A percentile compares a stretch with the other conserved stretches of the same genome.
Evolutionary conservation across 2,797 vertebrate species (phyloP).

Genomic region (Peromyscus nudipes): DNA sequence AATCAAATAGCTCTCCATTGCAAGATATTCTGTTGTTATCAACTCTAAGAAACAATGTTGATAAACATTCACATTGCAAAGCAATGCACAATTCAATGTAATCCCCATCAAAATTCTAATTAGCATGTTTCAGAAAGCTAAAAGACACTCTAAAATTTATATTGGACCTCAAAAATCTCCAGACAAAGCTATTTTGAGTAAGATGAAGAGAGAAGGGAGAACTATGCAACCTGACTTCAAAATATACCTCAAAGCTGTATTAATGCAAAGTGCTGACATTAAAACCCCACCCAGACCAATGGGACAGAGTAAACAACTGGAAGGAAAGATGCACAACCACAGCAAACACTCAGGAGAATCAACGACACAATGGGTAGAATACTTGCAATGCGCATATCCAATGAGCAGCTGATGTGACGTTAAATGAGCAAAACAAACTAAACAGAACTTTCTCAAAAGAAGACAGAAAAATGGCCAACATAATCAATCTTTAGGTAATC

Average conservation of each 20-base stretch:
- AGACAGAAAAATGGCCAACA: not conserved
- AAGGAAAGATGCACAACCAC: not conserved
- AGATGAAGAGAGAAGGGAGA: not conserved
- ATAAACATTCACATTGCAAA: not conserved
- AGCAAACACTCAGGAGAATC: not conserved
- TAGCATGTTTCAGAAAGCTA: not conserved
- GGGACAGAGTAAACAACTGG: not conserved
- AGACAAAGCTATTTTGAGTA: not conserved
- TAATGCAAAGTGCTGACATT: not conserved
- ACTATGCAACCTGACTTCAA: not conserved
- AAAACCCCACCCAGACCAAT: not conserved
- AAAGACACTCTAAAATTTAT: not conserved
- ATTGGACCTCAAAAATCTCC: not conserved
- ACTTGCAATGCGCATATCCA: not conserved
- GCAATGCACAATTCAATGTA: not conserved
- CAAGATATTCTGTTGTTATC: not conserved
- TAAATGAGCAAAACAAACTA: not conserved
- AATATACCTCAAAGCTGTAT: not conserved
- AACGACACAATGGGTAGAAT: not conserved
- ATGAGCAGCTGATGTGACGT: not conserved
- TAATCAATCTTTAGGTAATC: not conserved
- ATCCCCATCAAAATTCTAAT: not conserved
- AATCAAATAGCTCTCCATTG: not conserved
- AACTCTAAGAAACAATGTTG: not conserved
- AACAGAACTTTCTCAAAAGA: not conserved